phyloP scores from a whole-genome alignment of 2,888 invertebrate genomes.

The Blomia tropicalis region DNA sequence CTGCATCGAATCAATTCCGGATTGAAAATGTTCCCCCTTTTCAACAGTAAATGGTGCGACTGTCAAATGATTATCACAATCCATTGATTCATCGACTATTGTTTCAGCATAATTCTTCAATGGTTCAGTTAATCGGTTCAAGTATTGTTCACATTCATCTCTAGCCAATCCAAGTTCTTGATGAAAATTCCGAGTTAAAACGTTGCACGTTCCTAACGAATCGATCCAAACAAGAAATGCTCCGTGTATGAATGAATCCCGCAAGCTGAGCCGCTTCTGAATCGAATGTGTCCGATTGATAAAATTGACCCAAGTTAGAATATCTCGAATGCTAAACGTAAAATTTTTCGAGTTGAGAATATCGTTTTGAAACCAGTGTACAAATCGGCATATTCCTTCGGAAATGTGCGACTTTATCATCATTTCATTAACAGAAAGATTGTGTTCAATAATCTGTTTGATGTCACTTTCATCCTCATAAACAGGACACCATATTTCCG shows the following conservation, averaged over 20 bases:
- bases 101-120: neutral
- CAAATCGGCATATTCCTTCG: constrained; percentile 56
- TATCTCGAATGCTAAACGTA: constrained; percentile 73
- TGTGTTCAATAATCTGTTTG: constrained; percentile 34
- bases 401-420: constrained; percentile 37
- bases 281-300: constrained; percentile 47
- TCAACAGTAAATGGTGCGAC: constrained; percentile 29
- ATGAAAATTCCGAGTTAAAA: neutral
- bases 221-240: constrained; percentile 79
- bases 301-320: constrained; percentile 79
- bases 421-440: constrained; percentile 22
- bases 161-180: neutral
- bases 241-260: constrained; percentile 62
- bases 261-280: constrained; percentile 33
- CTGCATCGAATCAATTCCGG: neutral
- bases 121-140: neutral
- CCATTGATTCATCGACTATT: neutral
- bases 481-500: constrained; percentile 92
- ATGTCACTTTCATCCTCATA: constrained; percentile 44
- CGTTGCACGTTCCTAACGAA: constrained; percentile 59
- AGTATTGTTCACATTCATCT: neutral
- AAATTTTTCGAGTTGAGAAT: constrained; percentile 40
- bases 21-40: constrained; percentile 18
- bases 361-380: constrained; percentile 48
- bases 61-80: constrained; percentile 20